Percentiles rank a stretch among this genome's conserved stretches.
Evolutionary conservation across 2,888 invertebrate genomes (phyloP).

Genomic region (Polymixis flavicincta): DNA sequence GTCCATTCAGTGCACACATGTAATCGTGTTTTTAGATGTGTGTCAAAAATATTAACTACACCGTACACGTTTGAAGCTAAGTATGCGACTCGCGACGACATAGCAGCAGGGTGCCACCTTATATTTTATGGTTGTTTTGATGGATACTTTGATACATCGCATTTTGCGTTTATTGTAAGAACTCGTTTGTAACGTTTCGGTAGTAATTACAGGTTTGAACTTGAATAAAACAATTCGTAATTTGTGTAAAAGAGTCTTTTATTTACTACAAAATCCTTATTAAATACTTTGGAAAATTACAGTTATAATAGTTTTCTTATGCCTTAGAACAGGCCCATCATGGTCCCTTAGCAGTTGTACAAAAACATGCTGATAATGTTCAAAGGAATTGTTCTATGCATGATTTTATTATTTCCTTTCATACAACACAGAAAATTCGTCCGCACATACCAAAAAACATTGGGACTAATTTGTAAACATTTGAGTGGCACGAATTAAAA

Average conservation of each 20-base stretch:
- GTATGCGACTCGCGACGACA: too few relatives aligned
- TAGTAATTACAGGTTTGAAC: not conserved
- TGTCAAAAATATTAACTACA: too few relatives aligned
- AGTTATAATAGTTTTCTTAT: too few relatives aligned
- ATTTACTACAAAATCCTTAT: not conserved
- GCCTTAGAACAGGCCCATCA: slow-evolving; percentile 34
- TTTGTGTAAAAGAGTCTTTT: not conserved
- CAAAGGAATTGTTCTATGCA: not conserved
- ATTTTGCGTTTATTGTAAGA: not conserved
- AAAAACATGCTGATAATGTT: not conserved
- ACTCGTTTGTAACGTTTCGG: not conserved
- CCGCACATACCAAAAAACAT: not conserved
- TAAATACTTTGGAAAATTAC: not conserved
- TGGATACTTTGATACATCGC: too few relatives aligned
- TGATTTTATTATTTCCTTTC: not conserved
- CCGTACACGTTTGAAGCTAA: too few relatives aligned
- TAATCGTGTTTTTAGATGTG: too few relatives aligned
- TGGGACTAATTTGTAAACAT: not conserved
- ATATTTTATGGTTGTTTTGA: too few relatives aligned
- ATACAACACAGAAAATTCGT: slow-evolving; percentile 7
- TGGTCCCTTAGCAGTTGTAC: slow-evolving; percentile 12
- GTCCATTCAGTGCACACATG: too few relatives aligned
- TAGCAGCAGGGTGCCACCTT: too few relatives aligned
- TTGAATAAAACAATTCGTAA: slow-evolving; percentile 14
- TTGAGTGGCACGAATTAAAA: not conserved